phyloP scores from a whole-genome alignment of 1,140 invertebrate species.

The Acromyrmex heyeri region DNA sequence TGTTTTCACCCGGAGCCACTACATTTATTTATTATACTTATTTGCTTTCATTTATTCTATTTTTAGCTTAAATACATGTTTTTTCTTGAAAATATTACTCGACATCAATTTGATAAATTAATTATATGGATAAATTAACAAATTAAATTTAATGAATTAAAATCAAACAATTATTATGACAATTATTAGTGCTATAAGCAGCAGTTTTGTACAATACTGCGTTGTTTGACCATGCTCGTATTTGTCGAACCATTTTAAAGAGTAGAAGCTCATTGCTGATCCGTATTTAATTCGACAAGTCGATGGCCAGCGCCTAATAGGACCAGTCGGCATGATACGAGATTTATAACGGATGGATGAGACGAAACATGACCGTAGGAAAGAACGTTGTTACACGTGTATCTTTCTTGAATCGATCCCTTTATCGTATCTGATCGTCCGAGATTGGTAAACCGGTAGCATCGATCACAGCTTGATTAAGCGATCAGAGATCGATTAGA shows the following conservation, averaged over 20 bases:
- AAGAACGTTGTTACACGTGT: conserved; percentile 18
- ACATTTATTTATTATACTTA: background rate
- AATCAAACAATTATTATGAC: background rate
- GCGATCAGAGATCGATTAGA: conserved; percentile 56
- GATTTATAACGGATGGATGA: conserved; percentile 30
- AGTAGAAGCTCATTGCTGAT: background rate
- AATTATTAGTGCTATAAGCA: background rate
- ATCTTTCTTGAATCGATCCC: conserved; percentile 26
- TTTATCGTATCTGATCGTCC: background rate
- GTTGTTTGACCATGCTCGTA: background rate
- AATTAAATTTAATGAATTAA: background rate
- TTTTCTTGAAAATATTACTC: background rate
- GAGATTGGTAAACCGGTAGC: conserved; percentile 48
- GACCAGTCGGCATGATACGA: background rate
- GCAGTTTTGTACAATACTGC: background rate
- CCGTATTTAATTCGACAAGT: conserved; percentile 22
- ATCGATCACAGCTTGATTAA: conserved; percentile 72
- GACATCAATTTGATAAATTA: background rate
- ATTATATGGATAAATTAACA: background rate
- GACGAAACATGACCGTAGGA: conserved; percentile 17
- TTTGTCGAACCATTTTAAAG: background rate
- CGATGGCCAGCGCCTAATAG: conserved; percentile 25
- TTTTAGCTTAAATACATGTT: background rate
- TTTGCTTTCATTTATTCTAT: conserved; percentile 11
- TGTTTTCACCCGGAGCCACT: too few relatives aligned